Conservation (phyloP, 2,888 invertebrate genomes). For the Myopa tessellatipennis region DNA sequence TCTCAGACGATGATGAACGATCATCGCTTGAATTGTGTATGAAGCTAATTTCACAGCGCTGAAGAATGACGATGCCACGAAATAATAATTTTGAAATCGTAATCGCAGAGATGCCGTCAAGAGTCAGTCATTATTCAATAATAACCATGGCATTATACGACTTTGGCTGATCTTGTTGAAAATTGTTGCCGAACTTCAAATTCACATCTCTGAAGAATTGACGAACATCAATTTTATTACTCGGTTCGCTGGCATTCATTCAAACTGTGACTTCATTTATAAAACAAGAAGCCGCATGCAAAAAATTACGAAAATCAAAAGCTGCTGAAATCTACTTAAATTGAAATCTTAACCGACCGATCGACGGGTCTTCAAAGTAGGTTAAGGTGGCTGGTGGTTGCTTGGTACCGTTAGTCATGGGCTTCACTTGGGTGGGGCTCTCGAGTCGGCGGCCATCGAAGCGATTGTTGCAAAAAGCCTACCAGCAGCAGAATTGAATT, state of each 20-base stretch:
- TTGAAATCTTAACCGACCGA: background rate
- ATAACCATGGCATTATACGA: too few relatives aligned
- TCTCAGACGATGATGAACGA: background rate
- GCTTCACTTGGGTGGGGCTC: slow-evolving; percentile 25
- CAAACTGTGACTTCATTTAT: too few relatives aligned
- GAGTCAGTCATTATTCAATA: too few relatives aligned
- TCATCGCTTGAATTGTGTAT: slow-evolving; percentile 20
- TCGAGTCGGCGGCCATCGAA: background rate
- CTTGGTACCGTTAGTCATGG: background rate
- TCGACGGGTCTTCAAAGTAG: slow-evolving; percentile 47
- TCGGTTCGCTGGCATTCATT: too few relatives aligned
- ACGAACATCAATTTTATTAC: too few relatives aligned
- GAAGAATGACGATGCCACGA: background rate
- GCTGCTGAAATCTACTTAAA: background rate
- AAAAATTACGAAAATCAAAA: background rate
- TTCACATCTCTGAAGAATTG: too few relatives aligned
- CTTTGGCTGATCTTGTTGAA: too few relatives aligned
- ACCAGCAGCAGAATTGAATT: background rate
- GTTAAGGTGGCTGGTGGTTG: slow-evolving; percentile 58
- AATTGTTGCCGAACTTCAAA: too few relatives aligned
- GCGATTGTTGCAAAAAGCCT: background rate
- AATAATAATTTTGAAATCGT: background rate
- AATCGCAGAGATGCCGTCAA: too few relatives aligned
- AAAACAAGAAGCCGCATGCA: too few relatives aligned
- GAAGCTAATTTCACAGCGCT: slow-evolving; percentile 31